Percentiles rank a stretch among this genome's conserved stretches.
phyloP scores from a whole-genome alignment of 2,888 invertebrate species.

The Dicyrtoma fusca region DNA sequence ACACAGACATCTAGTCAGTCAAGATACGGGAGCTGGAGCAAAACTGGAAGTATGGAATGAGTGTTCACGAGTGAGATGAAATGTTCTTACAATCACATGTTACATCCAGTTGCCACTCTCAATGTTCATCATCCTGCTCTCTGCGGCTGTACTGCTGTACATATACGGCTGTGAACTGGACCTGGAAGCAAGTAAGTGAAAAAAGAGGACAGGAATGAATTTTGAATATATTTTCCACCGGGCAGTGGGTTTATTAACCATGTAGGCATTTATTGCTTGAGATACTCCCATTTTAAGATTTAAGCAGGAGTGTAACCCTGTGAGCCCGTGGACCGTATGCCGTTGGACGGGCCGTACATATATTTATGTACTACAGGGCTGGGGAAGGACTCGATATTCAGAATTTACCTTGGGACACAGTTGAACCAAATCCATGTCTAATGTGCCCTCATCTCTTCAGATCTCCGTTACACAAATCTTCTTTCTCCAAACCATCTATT shows the following conservation, averaged over 20 bases:
- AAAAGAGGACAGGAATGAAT: too few species aligned
- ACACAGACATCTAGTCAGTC: constrained; percentile 22
- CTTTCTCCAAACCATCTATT: constrained; percentile 15
- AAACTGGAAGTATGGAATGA: background rate
- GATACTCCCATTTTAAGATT: too few species aligned
- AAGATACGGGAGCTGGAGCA: background rate
- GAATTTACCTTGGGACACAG: constrained; percentile 28
- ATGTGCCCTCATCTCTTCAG: constrained; percentile 25
- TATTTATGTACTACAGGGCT: background rate
- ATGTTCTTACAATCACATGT: background rate
- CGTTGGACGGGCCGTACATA: too few species aligned
- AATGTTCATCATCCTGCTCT: background rate
- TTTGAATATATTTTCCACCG: background rate
- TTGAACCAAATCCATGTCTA: constrained; percentile 32
- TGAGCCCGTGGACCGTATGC: too few species aligned
- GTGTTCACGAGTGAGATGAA: background rate
- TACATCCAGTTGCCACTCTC: background rate
- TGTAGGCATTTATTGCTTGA: too few species aligned
- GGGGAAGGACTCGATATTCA: background rate
- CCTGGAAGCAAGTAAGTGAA: too few species aligned
- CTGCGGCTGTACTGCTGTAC: too few species aligned
- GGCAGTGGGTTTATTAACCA: background rate
- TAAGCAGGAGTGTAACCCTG: too few species aligned
- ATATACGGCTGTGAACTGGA: too few species aligned
- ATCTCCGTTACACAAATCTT: background rate